Percentiles rank a stretch among this genome's conserved stretches.
Evolutionary conservation across 2,113 vertebrate species (phyloP).

Genomic region (Hirundichthys speculiger): DNA sequence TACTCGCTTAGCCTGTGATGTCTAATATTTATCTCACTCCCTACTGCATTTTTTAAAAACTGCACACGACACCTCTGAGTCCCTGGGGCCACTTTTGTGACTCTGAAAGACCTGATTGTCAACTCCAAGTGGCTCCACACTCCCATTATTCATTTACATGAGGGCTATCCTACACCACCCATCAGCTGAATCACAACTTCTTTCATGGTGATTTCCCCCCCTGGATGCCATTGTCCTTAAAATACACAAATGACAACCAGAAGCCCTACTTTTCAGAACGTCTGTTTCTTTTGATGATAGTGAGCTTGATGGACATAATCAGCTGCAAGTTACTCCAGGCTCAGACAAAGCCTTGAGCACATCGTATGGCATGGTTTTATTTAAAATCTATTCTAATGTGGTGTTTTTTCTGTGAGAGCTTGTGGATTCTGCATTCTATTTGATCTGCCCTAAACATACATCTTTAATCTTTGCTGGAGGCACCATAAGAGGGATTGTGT

Average conservation of each 20-base stretch:
- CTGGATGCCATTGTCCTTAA: conserved; percentile 53
- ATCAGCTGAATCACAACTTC: conserved; percentile 34
- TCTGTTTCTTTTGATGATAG: conserved; percentile 57
- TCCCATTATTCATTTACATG: conserved; percentile 46
- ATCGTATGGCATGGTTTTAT: conserved; percentile 63
- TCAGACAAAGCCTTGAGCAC: conserved; percentile 64
- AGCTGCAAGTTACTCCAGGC: conserved; percentile 50
- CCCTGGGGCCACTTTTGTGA: conserved; percentile 40
- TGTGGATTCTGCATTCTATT: conserved; percentile 74
- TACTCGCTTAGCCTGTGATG: conserved; percentile 46
- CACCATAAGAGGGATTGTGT: conserved; percentile 55
- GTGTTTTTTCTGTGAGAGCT: conserved; percentile 64
- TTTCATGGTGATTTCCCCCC: conserved; percentile 27
- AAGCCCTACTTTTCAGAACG: conserved; percentile 15
- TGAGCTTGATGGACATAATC: conserved; percentile 72
- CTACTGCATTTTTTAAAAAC: conserved; percentile 24
- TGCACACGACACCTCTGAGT: conserved; percentile 40
- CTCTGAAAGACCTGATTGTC: conserved; percentile 37
- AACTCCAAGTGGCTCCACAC: conserved; percentile 27
- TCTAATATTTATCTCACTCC: conserved; percentile 39
- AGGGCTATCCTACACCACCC: conserved; percentile 33
- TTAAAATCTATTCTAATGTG: conserved; percentile 62
- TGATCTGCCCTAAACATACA: conserved; percentile 80
- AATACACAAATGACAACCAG: conserved; percentile 42
- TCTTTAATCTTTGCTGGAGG: conserved; percentile 78